Conservation (phyloP, 2,888 invertebrate species). For the Nudaria mundana region DNA sequence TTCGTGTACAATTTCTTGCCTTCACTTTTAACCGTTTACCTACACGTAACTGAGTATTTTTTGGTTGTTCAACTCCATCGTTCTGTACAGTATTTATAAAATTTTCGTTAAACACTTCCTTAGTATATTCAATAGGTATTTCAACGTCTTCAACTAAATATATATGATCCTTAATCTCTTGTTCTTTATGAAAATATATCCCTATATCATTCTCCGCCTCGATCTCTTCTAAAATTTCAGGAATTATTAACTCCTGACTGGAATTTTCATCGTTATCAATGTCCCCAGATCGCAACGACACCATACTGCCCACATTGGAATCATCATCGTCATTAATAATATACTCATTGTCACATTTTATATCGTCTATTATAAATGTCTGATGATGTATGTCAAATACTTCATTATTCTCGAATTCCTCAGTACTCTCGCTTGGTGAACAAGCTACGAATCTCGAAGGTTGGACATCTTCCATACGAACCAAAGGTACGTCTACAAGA, state of each 20-base stretch:
- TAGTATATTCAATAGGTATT: not conserved
- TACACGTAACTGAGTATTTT: not conserved
- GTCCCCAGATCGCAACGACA: slow-evolving; percentile 58
- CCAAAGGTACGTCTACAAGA: slow-evolving; percentile 61
- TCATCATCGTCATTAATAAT: slow-evolving; percentile 54
- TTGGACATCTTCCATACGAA: slow-evolving; percentile 68
- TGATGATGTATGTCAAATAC: too few species aligned
- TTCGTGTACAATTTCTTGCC: not conserved
- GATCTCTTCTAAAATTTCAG: slow-evolving; percentile 29
- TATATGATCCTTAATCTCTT: not conserved
- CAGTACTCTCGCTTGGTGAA: too few species aligned
- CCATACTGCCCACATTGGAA: slow-evolving; percentile 64
- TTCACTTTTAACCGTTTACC: not conserved
- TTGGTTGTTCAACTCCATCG: not conserved
- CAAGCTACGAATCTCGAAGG: too few species aligned
- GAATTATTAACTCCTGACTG: slow-evolving; percentile 45
- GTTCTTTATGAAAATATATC: not conserved
- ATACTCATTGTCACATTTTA: slow-evolving; percentile 46
- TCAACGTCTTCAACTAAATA: slow-evolving; percentile 3
- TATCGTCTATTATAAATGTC: slow-evolving; percentile 43
- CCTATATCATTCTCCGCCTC: slow-evolving; percentile 4
- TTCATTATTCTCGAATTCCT: slow-evolving; percentile 32
- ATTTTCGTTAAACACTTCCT: not conserved
- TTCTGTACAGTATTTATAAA: not conserved
- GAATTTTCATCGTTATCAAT: slow-evolving; percentile 29